Evolutionary conservation across 2,888 invertebrate species (phyloP).

Genomic region (Drosophila quinaria): DNA sequence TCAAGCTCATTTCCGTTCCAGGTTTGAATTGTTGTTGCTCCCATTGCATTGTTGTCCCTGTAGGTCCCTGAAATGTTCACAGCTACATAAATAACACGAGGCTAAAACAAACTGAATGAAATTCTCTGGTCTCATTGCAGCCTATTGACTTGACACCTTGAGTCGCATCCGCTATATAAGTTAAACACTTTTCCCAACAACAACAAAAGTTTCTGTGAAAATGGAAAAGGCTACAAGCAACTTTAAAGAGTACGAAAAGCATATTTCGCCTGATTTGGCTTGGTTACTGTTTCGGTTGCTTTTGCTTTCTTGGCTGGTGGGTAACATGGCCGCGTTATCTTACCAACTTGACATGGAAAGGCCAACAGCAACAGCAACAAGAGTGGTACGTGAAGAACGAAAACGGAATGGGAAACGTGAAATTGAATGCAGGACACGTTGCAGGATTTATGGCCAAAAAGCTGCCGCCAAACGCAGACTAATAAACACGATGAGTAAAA

Average conservation of each 20-base stretch:
- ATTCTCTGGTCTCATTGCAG: constrained; percentile 6
- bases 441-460: constrained; percentile 69
- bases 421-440: constrained; percentile 76
- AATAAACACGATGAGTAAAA: constrained; percentile 60
- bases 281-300: not conserved
- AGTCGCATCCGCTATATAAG: constrained; percentile 1
- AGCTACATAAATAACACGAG: constrained; percentile 24
- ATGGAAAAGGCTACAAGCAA: not conserved
- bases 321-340: constrained; percentile 14
- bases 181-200: not conserved
- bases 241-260: constrained; percentile 1
- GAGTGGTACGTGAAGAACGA: constrained; percentile 4
- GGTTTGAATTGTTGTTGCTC: constrained; percentile 28
- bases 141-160: constrained; percentile 8
- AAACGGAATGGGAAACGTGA: constrained; percentile 34
- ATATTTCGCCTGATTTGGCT: constrained; percentile 10
- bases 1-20: constrained; percentile 68
- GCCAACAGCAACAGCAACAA: constrained; percentile 21
- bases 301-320: not conserved
- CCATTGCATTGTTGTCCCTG: not conserved
- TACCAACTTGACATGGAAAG: constrained; percentile 32
- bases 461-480: constrained; percentile 67
- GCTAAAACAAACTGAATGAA: constrained; percentile 10
- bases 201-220: not conserved
- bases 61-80: constrained; percentile 33